Percentiles rank a stretch among this genome's conserved stretches.
Evolutionary conservation across 2,113 vertebrate species (phyloP).

Genomic region (Platycercus adscitus): DNA sequence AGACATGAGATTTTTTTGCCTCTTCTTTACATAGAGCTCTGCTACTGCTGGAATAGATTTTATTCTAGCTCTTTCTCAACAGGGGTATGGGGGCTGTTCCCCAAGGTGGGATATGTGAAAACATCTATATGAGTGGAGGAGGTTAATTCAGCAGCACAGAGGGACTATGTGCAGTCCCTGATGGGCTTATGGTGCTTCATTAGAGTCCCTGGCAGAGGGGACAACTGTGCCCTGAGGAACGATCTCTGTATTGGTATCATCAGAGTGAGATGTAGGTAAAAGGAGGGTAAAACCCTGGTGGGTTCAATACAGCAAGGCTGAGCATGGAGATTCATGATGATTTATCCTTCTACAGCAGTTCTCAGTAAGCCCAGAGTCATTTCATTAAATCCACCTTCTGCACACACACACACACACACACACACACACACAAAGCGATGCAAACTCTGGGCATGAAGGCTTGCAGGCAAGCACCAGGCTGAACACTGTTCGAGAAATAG

Average conservation of each 20-base stretch:
- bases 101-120: neutral
- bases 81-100: neutral
- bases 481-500: neutral
- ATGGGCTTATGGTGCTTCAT: neutral
- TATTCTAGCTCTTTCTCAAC: neutral
- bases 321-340: neutral
- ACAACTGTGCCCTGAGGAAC: neutral
- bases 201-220: neutral
- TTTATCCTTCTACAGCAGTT: neutral
- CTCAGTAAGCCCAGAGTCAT: neutral
- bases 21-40: neutral
- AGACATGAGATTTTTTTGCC: neutral
- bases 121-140: neutral
- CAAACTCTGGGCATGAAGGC: neutral
- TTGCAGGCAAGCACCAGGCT: neutral
- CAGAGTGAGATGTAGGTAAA: fast-evolving
- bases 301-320: neutral
- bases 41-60: neutral
- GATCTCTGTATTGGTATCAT: neutral
- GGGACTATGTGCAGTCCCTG: neutral
- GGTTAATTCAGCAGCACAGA: neutral
- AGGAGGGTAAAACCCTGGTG: neutral
- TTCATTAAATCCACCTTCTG: neutral
- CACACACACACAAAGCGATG: neutral
- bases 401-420: too few species aligned